A percentile compares a stretch with the other conserved stretches of the same genome.
phyloP scores from a whole-genome alignment of 2,888 invertebrate genomes.

The Aleiodes alternator region DNA sequence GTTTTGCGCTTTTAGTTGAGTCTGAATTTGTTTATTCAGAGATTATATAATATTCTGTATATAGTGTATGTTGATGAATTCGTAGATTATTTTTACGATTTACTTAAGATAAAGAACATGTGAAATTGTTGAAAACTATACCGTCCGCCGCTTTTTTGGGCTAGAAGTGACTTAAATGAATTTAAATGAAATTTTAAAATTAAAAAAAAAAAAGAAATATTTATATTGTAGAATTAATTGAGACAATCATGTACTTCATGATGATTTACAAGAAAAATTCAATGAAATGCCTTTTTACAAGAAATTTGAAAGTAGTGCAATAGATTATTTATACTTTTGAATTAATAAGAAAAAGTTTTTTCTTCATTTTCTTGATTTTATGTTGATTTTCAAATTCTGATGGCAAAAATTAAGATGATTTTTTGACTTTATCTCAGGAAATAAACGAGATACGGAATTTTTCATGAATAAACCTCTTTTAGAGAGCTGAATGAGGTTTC shows the following conservation, averaged over 20 bases:
- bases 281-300: not conserved
- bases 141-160: constrained; percentile 17
- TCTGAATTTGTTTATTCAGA: constrained; percentile 20
- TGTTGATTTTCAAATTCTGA: constrained; percentile 16
- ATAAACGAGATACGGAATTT: no score
- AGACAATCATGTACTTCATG: constrained; percentile 34
- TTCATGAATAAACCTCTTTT: no score
- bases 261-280: not conserved
- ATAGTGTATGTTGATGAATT: constrained; percentile 40
- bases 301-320: constrained; percentile 29
- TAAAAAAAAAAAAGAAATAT: constrained; percentile 29
- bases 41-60: constrained; percentile 28
- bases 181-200: not conserved
- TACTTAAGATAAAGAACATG: constrained; percentile 30
- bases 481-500: no score
- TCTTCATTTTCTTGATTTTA: not conserved
- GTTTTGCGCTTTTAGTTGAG: not conserved
- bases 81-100: constrained; percentile 45
- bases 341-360: not conserved
- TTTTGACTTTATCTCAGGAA: no score
- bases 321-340: constrained; percentile 21
- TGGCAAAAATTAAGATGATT: not conserved
- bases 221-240: constrained; percentile 42
- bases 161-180: constrained; percentile 40
- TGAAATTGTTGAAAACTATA: constrained; percentile 20